Evolutionary conservation across 2,797 vertebrate genomes (phyloP), one percentile per base, ranked within the genome.

Genomic region (Gallinago stenura): DNA sequence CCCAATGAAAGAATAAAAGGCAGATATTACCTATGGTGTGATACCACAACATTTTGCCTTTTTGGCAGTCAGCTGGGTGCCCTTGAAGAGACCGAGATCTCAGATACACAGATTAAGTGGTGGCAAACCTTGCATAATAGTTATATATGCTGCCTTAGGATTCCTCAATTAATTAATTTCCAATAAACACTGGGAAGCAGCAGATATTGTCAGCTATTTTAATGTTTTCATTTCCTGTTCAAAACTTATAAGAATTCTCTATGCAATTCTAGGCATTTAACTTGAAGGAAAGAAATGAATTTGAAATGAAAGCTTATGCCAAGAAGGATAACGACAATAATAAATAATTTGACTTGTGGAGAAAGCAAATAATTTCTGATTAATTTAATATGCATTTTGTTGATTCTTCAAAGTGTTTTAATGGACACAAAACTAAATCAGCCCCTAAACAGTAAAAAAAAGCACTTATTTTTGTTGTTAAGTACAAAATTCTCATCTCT

Each of bases 1-100:
- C 14, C 28, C 10, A 50, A 0, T 9, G n/a, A 48, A 46, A 48
- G 12, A 66, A 37, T 0, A 28, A 50, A 37, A 76, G 62, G 17
- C 22, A 80, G 58, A 19, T 72, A 43, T 10, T 53, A 22, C 28
- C 66, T 3, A 1, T 43, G 18, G 7, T 39, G 62, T 64, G 22
- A 28, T 28, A 28, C 4, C 33, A 58, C 9, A 17, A 25, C 9
- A 61, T 79, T 87, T 35, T 45, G 16, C 37, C 8, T 14, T 78
- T 80, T 85, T 66, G 51, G 12, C 41, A 83, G 33, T n/a, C 75
- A 89, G 12, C 3, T 53, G 46, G 30, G 37, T 53, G 35, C 7
- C 33, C 37, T 53, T 37, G 56, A 50, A 77, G 31, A 65, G 15
- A 70, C n/a, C 8, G 70, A 91, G 39, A n/a, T 41, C 41, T 83